Base-by-base conservation (phyloP, 2,888 invertebrate species). In the Yponomeuta sedellus region DNA sequence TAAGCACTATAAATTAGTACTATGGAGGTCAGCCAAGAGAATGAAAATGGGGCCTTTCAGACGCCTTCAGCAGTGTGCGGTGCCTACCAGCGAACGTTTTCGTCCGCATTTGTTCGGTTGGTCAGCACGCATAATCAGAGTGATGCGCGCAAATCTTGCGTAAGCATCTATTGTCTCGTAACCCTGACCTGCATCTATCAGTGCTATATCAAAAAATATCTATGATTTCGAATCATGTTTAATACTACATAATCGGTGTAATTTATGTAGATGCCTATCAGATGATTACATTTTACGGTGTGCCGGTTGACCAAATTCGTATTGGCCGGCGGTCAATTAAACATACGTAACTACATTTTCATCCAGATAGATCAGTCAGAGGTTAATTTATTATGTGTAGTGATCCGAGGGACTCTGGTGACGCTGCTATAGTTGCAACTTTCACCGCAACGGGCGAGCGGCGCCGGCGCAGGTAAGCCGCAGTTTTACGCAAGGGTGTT, bases 401-500 rank as follows among this genome's bases (percentile, higher is more conserved):
- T 67, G 59, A 20, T 22, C 59, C 28, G 56, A 39, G 63, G 66
- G 44, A 52, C 64, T 11, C 61, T 59, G 71, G 71, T 72, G 70
- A 68, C 70, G 67, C 63, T 67, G 79, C 75, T 73, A 80, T 79
- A 76, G 79, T 77, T 77, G 71, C 80, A 82, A 89, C 89, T 89
- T 89, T 89, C 89, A 88, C 81, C 74, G 72, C 69, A 25, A 56
- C 6, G 64, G 71, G 70, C 73, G 72, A 70, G 75, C 79, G 77
- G 76, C 34, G 34, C 8, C 34, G 34, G 10, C 44, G 44, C 73
- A 77, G 78, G 78, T 75, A 76, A 77, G 77, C 78, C 78, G 81
- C 78, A 74, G 75, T 73, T 81, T 90, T 90, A 89, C 91, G 91
- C 86, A 90, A 90, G 87, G 86, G 85, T 80, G 85, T 90, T 90